Conservation (phyloP, 2,797 vertebrate genomes). For the Tapera naevia region DNA sequence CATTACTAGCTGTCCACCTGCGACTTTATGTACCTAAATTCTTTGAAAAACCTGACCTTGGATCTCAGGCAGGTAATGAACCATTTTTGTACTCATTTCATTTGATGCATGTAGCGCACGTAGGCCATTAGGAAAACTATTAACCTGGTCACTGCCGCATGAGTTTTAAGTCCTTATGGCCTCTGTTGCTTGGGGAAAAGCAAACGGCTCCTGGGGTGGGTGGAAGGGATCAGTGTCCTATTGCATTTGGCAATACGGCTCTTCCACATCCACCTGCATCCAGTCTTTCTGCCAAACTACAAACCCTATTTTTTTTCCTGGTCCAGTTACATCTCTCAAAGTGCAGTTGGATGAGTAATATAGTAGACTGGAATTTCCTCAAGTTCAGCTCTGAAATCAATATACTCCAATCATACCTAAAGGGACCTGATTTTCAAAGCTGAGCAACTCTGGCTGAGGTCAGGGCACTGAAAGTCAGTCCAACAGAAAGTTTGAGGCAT, state of each 20-base stretch:
- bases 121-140: constrained; percentile 34
- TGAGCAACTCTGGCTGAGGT: background rate
- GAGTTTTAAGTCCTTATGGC: constrained; percentile 31
- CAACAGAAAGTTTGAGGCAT: background rate
- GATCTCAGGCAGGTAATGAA: constrained; percentile 33
- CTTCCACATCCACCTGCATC: constrained; percentile 50
- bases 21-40: constrained; percentile 39
- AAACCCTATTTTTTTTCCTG: background rate
- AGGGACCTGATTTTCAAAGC: background rate
- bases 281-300: constrained; percentile 36
- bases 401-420: background rate
- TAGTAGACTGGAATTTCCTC: constrained; percentile 34
- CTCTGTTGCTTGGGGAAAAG: constrained; percentile 16
- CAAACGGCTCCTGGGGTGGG: background rate
- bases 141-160: background rate
- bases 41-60: constrained; percentile 43
- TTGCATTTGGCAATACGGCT: constrained; percentile 12
- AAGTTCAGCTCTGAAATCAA: constrained; percentile 45
- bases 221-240: background rate
- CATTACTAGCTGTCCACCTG: constrained; percentile 42
- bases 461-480: background rate
- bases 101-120: constrained; percentile 10
- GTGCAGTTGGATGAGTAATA: constrained; percentile 27
- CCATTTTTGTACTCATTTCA: constrained; percentile 38
- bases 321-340: constrained; percentile 19